Base-by-base conservation (phyloP, 2,888 invertebrate genomes). In the Drosophila leonis region DNA sequence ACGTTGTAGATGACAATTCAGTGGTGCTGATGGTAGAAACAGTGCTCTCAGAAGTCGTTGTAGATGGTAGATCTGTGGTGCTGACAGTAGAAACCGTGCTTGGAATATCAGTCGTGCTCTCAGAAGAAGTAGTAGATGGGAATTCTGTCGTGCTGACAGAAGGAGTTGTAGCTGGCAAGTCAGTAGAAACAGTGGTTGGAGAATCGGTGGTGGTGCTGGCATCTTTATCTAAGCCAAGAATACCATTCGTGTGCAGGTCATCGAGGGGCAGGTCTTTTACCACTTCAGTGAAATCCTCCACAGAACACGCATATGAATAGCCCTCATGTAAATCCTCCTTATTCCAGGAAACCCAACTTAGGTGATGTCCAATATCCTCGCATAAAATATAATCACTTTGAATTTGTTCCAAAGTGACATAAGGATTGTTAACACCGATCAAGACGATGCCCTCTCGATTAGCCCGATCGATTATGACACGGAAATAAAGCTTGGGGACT, bases 401-500 rank as follows among this genome's bases (percentile, higher is more conserved):
- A 5, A 90, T 83, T 67, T 92, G 77, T 12, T 90, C 82, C 33
- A 88, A 18, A 0, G 83, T 89, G 8, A 80, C 72, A 71, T 92
- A 91, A 0, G 92, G 92, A 85, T 92, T 92, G 60, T 93, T 93
- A 0, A 92, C 92, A 5, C 94, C 94, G n/a, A 95, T 80, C 48
- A 95, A 90, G 0, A 94, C 95, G 24, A 94, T 91, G 0, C 94
- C 95, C 24, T 92, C 88, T 3, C 92, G 87, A 12, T 75, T 84
- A 0, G 48, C 72, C 1, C 92, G 92, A 67, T 95, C 94, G 66
- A 94, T 94, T 2, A 95, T 87, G 0, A 95, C 92, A 75, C 95
- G 95, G 93, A 94, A 95, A 72, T 93, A 94, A 4, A 94, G 64
- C 72, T 93, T 93, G 1, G 95, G 95, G 1, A 94, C 94, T 0